Percentiles rank a stretch among this genome's conserved stretches.
These are phyloP conservation scores for Hololepta plana DNA, from an alignment of 2,888 invertebrate species.

Conservation along the genomic window DNA sequence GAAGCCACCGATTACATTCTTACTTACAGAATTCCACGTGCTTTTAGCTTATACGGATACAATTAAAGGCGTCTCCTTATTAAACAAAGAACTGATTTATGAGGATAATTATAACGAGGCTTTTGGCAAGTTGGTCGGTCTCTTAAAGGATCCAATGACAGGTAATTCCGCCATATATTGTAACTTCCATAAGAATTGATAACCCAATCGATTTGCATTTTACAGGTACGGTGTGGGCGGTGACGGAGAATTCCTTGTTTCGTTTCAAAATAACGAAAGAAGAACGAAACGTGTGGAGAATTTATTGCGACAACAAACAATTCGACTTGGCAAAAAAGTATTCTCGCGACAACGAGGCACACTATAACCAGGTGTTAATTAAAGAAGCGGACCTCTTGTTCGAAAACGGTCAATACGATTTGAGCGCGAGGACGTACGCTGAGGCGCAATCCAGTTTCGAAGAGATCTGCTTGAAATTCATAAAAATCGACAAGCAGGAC, in stretches of 20 bases:
- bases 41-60: slow-evolving; percentile 67
- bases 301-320: slow-evolving; percentile 69
- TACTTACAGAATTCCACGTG: slow-evolving; percentile 81
- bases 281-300: slow-evolving; percentile 73
- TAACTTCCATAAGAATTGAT: background rate
- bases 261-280: slow-evolving; percentile 72
- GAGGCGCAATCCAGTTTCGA: slow-evolving; percentile 87
- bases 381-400: slow-evolving; percentile 81
- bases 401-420: slow-evolving; percentile 54
- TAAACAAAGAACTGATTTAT: slow-evolving; percentile 73
- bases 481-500: slow-evolving; percentile 48
- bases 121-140: slow-evolving; percentile 60
- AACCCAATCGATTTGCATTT: slow-evolving; percentile 5
- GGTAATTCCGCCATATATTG: slow-evolving; percentile 18
- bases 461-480: slow-evolving; percentile 81
- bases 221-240: slow-evolving; percentile 59
- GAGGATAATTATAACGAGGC: slow-evolving; percentile 70
- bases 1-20: slow-evolving; percentile 48
- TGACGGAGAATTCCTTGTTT: slow-evolving; percentile 69
- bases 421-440: slow-evolving; percentile 77
- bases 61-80: slow-evolving; percentile 65
- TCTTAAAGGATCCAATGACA: slow-evolving; percentile 62
- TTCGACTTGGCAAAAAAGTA: slow-evolving; percentile 77
- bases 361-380: slow-evolving; percentile 66
- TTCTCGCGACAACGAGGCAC: slow-evolving; percentile 62